These are phyloP conservation scores for Therioaphis trifolii DNA, from an alignment of 2,888 invertebrate genomes.

Conservation along the genomic window DNA sequence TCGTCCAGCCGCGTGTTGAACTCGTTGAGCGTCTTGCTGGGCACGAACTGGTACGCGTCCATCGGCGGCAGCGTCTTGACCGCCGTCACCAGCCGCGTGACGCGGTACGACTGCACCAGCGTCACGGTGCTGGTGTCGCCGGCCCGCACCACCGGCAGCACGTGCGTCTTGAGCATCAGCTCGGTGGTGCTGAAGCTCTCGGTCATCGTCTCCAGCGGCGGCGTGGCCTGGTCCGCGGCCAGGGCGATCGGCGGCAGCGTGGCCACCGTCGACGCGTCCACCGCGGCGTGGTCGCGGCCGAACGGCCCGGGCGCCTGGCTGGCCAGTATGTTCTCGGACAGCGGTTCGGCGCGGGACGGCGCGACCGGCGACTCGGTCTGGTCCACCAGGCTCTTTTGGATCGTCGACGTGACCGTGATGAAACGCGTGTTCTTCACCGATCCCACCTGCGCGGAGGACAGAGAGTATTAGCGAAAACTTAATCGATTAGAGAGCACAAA, in stretches of 20 bases:
- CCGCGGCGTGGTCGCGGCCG: slow-evolving; percentile 84
- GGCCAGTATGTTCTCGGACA: slow-evolving; percentile 88
- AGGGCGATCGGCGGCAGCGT: slow-evolving; percentile 84
- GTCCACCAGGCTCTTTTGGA: slow-evolving; percentile 78
- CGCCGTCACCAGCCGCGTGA: slow-evolving; percentile 88
- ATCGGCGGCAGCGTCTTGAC: slow-evolving; percentile 90
- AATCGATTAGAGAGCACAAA: too few relatives aligned
- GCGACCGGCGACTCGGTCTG: slow-evolving; percentile 67
- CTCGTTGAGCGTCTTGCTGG: slow-evolving; percentile 86
- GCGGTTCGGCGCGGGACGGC: slow-evolving; percentile 74
- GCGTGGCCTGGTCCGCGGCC: slow-evolving; percentile 80
- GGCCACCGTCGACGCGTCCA: slow-evolving; percentile 77
- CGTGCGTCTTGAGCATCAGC: slow-evolving; percentile 87
- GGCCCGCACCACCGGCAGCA: slow-evolving; percentile 83
- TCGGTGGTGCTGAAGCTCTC: slow-evolving; percentile 94
- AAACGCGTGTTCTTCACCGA: slow-evolving; percentile 87
- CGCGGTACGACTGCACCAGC: slow-evolving; percentile 87
- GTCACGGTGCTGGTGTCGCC: slow-evolving; percentile 83
- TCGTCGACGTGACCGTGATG: slow-evolving; percentile 87
- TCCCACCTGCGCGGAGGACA: slow-evolving; percentile 76
- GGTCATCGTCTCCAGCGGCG: slow-evolving; percentile 86
- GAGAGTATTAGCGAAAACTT: too few relatives aligned
- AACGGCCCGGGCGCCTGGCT: slow-evolving; percentile 78
- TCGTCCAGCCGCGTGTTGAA: slow-evolving; percentile 89
- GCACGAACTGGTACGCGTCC: slow-evolving; percentile 87